Conservation (phyloP, 2,797 vertebrate species). For the Podarcis lilfordi region DNA sequence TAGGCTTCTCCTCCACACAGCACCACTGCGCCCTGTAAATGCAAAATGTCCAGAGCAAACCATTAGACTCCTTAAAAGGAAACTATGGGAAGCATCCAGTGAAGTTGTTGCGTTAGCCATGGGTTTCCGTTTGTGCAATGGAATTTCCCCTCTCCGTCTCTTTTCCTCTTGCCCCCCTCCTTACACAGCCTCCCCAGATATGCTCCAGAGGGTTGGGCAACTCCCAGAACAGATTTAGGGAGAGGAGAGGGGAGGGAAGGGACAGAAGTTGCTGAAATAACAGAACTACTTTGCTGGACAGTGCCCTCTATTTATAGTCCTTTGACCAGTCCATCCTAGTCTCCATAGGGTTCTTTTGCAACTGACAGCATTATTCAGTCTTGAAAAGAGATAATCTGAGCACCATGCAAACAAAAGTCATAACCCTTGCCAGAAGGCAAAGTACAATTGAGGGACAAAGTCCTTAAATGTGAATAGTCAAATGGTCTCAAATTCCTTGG, state of each 20-base stretch:
- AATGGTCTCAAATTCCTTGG: background rate
- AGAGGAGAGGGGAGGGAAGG: no score
- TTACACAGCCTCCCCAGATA: no score
- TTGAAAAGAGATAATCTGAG: background rate
- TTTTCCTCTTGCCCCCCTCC: no score
- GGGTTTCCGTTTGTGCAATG: no score
- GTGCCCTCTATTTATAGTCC: background rate
- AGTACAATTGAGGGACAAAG: background rate
- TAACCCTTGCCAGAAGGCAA: background rate
- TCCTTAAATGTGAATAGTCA: background rate
- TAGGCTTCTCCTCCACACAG: constrained; percentile 90
- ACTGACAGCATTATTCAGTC: background rate
- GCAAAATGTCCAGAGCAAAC: background rate
- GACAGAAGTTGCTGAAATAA: no score
- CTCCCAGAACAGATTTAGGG: no score
- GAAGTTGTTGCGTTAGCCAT: no score
- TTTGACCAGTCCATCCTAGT: background rate
- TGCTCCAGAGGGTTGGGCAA: no score
- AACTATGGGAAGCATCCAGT: background rate
- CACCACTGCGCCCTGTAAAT: constrained; percentile 87
- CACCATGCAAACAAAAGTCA: background rate
- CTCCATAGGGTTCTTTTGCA: background rate
- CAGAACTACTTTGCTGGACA: no score
- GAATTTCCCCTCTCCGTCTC: no score
- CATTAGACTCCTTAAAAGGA: background rate